These are phyloP conservation scores for Tortrix viridana DNA, from an alignment of 2,888 invertebrate species.

Conservation along the genomic window DNA sequence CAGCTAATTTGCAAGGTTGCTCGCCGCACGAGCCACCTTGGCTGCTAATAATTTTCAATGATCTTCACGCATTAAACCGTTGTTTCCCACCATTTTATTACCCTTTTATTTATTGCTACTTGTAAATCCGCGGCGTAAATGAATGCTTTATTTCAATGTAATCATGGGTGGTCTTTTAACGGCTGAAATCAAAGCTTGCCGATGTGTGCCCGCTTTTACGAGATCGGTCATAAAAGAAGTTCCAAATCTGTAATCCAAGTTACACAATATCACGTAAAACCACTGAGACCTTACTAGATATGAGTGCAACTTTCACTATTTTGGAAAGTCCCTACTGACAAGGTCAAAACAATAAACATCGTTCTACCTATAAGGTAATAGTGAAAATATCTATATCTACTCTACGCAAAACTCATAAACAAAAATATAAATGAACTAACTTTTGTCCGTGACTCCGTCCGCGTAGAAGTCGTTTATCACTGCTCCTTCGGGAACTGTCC, in stretches of 20 bases:
- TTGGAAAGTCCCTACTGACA: too few relatives aligned
- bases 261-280: constrained; percentile 6
- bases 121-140: constrained; percentile 22
- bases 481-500: too few relatives aligned
- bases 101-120: constrained; percentile 45
- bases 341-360: too few relatives aligned
- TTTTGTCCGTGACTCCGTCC: too few relatives aligned
- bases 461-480: too few relatives aligned
- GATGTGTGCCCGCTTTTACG: constrained; percentile 20
- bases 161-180: constrained; percentile 35
- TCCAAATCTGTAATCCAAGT: constrained; percentile 9
- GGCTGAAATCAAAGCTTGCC: constrained; percentile 23
- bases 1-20: constrained; percentile 73
- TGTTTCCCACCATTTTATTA: constrained; percentile 65
- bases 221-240: constrained; percentile 14
- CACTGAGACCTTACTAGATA: neutral
- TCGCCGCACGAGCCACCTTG: constrained; percentile 73
- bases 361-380: too few relatives aligned
- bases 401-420: too few relatives aligned
- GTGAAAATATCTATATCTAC: too few relatives aligned
- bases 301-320: too few relatives aligned
- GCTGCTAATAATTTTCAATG: constrained; percentile 68
- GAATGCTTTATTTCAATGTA: constrained; percentile 19
- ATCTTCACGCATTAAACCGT: constrained; percentile 66
- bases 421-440: too few relatives aligned